phyloP scores from a whole-genome alignment of 1,140 invertebrate genomes.

The Brachystomella parvula region DNA sequence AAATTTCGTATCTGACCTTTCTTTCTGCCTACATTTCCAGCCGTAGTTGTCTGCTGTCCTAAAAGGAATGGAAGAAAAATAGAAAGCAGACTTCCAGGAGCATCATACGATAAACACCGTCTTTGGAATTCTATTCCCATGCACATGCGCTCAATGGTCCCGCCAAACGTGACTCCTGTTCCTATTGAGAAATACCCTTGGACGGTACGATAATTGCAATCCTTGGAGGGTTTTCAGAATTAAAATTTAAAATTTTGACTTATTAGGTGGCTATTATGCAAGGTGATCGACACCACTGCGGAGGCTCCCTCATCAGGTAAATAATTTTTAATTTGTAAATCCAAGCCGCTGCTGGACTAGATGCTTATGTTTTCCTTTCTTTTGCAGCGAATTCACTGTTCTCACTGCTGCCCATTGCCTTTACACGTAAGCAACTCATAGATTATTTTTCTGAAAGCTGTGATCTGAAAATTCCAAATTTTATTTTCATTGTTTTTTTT shows the following conservation, averaged over 20 bases:
- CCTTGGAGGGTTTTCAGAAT: not conserved
- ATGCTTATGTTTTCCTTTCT: too few species aligned
- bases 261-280: conserved; percentile 7
- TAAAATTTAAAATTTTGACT: not conserved
- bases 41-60: not conserved
- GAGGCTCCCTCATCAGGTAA: conserved; percentile 3
- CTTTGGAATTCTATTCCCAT: not conserved
- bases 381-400: conserved; percentile 1
- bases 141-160: not conserved
- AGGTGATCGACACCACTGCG: conserved; percentile 13
- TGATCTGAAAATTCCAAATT: not conserved
- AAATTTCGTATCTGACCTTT: not conserved
- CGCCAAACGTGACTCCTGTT: conserved; percentile 1
- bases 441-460: too few species aligned
- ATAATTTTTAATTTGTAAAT: too few species aligned
- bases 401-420: conserved; percentile 13
- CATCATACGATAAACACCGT: not conserved
- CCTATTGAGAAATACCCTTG: conserved; percentile 12
- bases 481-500: not conserved
- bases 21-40: not conserved
- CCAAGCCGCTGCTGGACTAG: too few species aligned
- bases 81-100: not conserved
- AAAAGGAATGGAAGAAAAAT: not conserved
- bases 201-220: not conserved
- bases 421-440: not conserved